Evolutionary conservation across 2,888 invertebrate genomes (phyloP).

Genomic region (Clivina fossor): DNA sequence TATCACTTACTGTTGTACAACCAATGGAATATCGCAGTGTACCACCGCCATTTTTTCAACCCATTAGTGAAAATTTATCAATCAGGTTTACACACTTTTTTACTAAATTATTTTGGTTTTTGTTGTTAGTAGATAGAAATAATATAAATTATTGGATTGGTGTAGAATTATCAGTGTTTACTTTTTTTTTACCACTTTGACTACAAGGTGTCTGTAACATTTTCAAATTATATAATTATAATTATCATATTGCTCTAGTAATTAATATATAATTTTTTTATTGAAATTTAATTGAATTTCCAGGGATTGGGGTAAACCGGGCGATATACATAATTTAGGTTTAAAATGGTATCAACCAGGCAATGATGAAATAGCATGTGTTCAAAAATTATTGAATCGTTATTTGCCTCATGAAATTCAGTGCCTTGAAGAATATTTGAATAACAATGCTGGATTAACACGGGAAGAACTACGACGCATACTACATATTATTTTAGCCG

Average conservation of each 20-base stretch:
- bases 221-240: background rate
- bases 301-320: slow-evolving; percentile 79
- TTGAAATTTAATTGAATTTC: slow-evolving; percentile 27
- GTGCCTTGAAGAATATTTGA: slow-evolving; percentile 60
- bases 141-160: no score
- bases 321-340: slow-evolving; percentile 64
- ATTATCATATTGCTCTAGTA: background rate
- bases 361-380: slow-evolving; percentile 66
- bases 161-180: no score
- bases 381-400: slow-evolving; percentile 64
- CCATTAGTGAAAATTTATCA: slow-evolving; percentile 69
- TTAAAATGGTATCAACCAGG: slow-evolving; percentile 80
- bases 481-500: slow-evolving; percentile 67
- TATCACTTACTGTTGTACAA: slow-evolving; percentile 63
- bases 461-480: slow-evolving; percentile 69
- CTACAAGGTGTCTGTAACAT: background rate
- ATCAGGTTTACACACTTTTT: slow-evolving; percentile 61
- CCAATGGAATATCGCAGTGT: slow-evolving; percentile 66
- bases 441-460: slow-evolving; percentile 57
- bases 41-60: slow-evolving; percentile 61
- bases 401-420: slow-evolving; percentile 67
- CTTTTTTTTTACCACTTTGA: background rate
- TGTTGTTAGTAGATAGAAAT: no score
- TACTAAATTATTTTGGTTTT: no score
- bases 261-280: background rate